phyloP scores from a whole-genome alignment of 2,113 vertebrate genomes.

The Aleadryas rufinucha region DNA sequence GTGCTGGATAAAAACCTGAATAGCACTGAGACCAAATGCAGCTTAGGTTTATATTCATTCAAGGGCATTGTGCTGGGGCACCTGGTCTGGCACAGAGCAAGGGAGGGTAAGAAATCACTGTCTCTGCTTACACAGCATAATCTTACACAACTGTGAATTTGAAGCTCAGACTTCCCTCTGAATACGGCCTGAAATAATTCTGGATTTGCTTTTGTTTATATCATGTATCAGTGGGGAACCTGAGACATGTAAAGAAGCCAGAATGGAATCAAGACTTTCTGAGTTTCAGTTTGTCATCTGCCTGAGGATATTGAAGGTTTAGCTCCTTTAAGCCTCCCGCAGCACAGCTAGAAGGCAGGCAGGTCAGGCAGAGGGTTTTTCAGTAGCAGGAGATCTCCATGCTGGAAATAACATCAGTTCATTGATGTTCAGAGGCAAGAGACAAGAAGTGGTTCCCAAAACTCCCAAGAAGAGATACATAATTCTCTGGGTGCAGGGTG shows the following conservation, averaged over 20 bases:
- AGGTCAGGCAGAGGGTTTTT: neutral
- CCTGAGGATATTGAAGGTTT: neutral
- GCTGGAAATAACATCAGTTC: neutral
- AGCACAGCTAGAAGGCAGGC: neutral
- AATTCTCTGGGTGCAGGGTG: neutral
- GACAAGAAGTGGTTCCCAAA: neutral
- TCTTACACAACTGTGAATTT: neutral
- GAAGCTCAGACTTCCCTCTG: neutral
- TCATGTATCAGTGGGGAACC: neutral
- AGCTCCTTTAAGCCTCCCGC: neutral
- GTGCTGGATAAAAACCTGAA: neutral
- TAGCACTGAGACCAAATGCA: neutral
- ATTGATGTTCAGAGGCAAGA: neutral
- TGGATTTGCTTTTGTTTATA: neutral
- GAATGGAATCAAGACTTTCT: neutral
- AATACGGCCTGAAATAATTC: neutral
- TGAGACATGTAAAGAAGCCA: neutral
- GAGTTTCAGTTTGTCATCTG: neutral
- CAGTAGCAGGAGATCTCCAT: neutral
- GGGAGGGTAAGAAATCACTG: neutral
- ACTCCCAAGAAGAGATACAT: neutral
- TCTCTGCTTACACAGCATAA: neutral
- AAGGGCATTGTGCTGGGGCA: neutral
- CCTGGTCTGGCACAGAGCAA: neutral
- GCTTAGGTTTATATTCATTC: neutral